phyloP scores from a whole-genome alignment of 64 coral and sea anemone genomes.

The Stichodactyla helianthus region DNA sequence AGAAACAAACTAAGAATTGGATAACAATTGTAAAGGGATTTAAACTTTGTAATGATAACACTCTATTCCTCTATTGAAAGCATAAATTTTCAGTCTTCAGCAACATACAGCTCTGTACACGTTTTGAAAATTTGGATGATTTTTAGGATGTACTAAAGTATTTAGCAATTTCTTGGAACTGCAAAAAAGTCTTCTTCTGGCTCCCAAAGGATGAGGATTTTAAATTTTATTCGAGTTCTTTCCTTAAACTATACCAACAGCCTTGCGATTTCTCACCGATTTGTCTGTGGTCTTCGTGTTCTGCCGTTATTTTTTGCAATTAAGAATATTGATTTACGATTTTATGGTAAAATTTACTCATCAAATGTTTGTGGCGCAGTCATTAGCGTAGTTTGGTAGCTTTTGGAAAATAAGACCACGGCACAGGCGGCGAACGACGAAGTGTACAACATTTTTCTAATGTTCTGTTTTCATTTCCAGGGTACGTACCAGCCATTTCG shows the following conservation, averaged over 20 bases:
- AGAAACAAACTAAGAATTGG: not conserved
- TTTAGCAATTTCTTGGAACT: too few species aligned
- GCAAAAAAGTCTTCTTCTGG: too few species aligned
- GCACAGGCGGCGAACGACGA: too few species aligned
- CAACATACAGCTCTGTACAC: too few species aligned
- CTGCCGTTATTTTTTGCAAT: not conserved
- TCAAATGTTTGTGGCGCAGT: not conserved
- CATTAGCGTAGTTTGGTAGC: too few species aligned
- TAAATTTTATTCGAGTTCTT: not conserved
- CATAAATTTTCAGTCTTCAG: too few species aligned
- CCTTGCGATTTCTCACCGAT: not conserved
- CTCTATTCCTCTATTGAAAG: too few species aligned
- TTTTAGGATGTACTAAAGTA: too few species aligned
- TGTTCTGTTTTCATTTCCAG: constrained; percentile 26
- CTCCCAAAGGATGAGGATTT: too few species aligned
- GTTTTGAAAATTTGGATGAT: too few species aligned
- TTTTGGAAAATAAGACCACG: too few species aligned
- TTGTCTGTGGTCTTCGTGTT: not conserved
- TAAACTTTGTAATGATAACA: too few species aligned
- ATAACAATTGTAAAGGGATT: not conserved
- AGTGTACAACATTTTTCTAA: not conserved
- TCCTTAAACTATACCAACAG: not conserved
- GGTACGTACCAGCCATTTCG: constrained; percentile 76
- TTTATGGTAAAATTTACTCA: not conserved
- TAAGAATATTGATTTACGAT: not conserved